A percentile compares a stretch with the other conserved stretches of the same genome.
These are phyloP conservation scores for Chrysodeixis includens DNA, from an alignment of 2,888 invertebrate genomes.

Conservation along the genomic window DNA sequence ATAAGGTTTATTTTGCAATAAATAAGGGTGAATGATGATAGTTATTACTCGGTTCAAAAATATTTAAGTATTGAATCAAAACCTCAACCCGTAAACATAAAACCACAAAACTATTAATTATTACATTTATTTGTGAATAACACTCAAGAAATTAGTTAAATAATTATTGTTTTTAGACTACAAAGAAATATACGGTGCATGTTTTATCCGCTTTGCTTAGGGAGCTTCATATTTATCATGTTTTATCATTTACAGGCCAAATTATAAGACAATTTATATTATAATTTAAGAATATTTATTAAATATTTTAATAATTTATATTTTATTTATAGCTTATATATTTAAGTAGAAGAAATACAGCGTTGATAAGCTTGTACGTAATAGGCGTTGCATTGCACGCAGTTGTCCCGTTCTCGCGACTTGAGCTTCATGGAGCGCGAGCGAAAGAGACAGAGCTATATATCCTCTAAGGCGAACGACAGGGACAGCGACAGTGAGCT, in stretches of 20 bases:
- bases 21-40: no score
- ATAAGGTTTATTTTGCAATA: no score
- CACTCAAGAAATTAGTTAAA: neutral
- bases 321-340: constrained; percentile 48
- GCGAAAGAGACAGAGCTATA: constrained; percentile 88
- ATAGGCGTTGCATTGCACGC: constrained; percentile 82
- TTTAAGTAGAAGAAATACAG: constrained; percentile 42
- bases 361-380: constrained; percentile 66
- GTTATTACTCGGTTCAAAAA: no score
- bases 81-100: neutral
- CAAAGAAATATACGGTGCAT: constrained; percentile 24
- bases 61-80: neutral
- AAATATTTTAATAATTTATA: constrained; percentile 29
- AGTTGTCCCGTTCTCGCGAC: constrained; percentile 86
- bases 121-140: constrained; percentile 3
- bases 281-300: constrained; percentile 3
- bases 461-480: constrained; percentile 86
- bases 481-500: constrained; percentile 97
- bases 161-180: neutral
- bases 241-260: constrained; percentile 37
- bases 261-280: constrained; percentile 9
- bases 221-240: constrained; percentile 42
- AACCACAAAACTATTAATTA: neutral
- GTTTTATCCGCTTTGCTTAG: constrained; percentile 53
- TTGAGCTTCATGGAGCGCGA: constrained; percentile 87